These are phyloP conservation scores for Phengaris arion DNA, from an alignment of 2,888 invertebrate genomes.

Conservation along the genomic window DNA sequence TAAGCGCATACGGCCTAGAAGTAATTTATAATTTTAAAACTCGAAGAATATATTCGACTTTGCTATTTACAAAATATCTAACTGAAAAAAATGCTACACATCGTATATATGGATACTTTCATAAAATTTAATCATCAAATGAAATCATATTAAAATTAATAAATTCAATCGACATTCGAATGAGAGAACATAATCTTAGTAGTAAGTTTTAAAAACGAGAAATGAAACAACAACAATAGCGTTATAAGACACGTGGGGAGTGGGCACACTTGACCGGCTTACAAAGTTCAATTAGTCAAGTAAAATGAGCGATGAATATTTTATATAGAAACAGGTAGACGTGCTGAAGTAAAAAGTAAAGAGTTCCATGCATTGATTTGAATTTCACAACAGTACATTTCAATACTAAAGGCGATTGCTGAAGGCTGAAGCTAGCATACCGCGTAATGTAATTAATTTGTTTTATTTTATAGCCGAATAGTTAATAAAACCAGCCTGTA, in stretches of 20 bases:
- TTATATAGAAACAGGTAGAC: neutral
- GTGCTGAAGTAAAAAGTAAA: neutral
- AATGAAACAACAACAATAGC: neutral
- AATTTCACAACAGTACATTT: slow-evolving; percentile 7
- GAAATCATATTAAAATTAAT: too few relatives aligned
- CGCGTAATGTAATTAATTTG: neutral
- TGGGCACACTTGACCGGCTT: neutral
- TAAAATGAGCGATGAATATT: neutral
- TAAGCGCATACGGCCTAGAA: too few relatives aligned
- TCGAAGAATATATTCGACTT: too few relatives aligned
- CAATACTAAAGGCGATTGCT: neutral
- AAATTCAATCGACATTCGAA: too few relatives aligned
- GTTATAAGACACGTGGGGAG: neutral
- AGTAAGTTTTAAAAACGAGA: neutral
- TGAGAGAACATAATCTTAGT: too few relatives aligned
- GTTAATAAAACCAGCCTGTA: neutral
- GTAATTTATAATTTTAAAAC: too few relatives aligned
- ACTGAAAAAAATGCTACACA: too few relatives aligned
- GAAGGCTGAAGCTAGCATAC: neutral
- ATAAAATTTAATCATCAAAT: too few relatives aligned
- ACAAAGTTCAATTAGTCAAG: neutral
- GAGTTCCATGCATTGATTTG: slow-evolving; percentile 1
- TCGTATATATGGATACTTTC: too few relatives aligned
- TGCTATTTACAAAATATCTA: too few relatives aligned
- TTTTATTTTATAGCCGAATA: neutral